Base-by-base conservation (phyloP, 2,113 vertebrate genomes). In the Toxostoma redivivum region DNA sequence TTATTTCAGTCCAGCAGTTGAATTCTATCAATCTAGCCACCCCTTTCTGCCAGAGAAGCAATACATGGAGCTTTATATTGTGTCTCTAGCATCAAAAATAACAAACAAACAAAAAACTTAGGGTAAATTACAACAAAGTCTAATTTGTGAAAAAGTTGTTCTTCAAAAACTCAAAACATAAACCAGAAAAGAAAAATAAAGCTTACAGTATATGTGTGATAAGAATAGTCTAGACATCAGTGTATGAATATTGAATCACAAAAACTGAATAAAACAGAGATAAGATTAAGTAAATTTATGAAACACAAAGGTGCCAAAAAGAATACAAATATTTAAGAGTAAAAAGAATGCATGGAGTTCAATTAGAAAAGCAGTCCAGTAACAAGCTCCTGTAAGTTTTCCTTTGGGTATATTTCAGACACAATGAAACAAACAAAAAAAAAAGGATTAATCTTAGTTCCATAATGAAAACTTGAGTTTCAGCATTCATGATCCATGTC, bases 1-100 rank as follows among this genome's bases (percentile, higher is more conserved):
- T 95, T 96, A 92, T 97, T 97, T 96, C 88, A 94, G 60, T 53
- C 40, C 17, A 92, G 79, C 58, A 94, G 92, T 71, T 95, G 78
- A 97, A 96, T 96, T 97, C 93, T 96, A 95, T 97, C 97, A 97
- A 82, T 98, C 97, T 97, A 91, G 14, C 16, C 87, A 82, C 53
- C 12, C 35, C 97, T 95, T 94, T 58, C 82, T 97, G 76, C 94
- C 90, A 94, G 61, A 88, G 79, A 96, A 94, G 33, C 71, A 95
- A 97, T 92, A 35, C 15, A 5, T 57, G 77, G 93, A 61, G 40
- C 53, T 92, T 94, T 91, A 23, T 83, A 65, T 80, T 88, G 37
- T 37, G 4, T 70, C 35, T 70, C 60, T 56, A 72, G 42, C 30
- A 72, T 64, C 71, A 71, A 28, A 71, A 90, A 71, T 78, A 94